These are phyloP conservation scores for cat (Felis catus) DNA, from an alignment of 2,113 vertebrate genomes.

Conservation along the genomic window DNA sequence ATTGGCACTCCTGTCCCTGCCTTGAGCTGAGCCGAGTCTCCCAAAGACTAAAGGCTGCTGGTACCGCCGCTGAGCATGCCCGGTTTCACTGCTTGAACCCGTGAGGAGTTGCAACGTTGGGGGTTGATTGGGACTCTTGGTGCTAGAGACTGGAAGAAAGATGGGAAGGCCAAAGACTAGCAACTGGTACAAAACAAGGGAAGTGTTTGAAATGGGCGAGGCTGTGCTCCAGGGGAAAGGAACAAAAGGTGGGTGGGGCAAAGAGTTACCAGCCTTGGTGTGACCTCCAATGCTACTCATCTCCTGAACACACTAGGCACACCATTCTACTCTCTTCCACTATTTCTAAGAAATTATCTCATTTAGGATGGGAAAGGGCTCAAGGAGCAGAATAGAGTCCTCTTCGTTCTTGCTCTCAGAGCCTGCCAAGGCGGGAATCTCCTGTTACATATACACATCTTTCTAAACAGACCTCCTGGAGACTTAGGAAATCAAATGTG, in stretches of 20 bases:
- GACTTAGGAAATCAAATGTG: constrained; percentile 7
- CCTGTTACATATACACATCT: neutral
- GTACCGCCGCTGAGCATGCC: constrained; percentile 51
- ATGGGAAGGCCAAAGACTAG: neutral
- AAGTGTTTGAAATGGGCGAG: constrained; percentile 49
- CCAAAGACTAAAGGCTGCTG: neutral
- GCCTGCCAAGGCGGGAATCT: neutral
- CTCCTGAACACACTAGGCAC: neutral
- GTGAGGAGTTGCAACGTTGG: constrained; percentile 4
- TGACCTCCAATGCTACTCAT: constrained; percentile 16
- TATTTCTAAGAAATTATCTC: neutral
- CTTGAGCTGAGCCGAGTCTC: neutral
- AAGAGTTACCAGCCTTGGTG: constrained; percentile 49
- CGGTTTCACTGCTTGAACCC: constrained; percentile 36
- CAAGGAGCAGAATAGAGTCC: neutral
- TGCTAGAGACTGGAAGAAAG: neutral
- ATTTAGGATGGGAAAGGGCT: neutral
- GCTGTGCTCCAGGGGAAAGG: neutral
- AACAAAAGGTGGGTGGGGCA: constrained; percentile 79
- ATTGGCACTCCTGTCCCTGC: neutral
- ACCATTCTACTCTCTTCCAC: neutral
- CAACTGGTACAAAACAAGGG: neutral
- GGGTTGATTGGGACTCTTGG: neutral
- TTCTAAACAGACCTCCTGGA: neutral
- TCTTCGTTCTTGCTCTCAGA: neutral